A percentile compares a stretch with the other conserved stretches of the same genome.
phyloP scores from a whole-genome alignment of 2,888 invertebrate species.

The Oscheius myriophilus region DNA sequence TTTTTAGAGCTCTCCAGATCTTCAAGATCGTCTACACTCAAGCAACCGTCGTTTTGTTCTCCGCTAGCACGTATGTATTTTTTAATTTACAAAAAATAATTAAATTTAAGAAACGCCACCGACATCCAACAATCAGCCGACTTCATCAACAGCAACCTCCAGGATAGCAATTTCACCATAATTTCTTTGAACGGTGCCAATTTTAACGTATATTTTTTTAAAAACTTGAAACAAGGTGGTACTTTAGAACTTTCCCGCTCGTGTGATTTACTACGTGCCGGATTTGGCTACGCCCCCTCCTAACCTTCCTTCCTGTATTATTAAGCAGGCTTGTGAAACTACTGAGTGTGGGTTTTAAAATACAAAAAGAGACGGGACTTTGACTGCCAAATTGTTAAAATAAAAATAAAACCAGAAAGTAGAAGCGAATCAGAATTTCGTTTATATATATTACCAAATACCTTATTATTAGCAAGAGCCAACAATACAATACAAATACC shows the following conservation, averaged over 20 bases:
- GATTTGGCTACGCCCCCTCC: constrained; percentile 9
- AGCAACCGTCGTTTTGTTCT: neutral
- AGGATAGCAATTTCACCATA: constrained; percentile 4
- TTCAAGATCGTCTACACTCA: neutral
- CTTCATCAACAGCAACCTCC: constrained; percentile 6
- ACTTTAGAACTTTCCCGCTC: constrained; percentile 17
- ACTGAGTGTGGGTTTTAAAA: constrained; percentile 15
- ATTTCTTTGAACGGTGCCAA: constrained; percentile 14
- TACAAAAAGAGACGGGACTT: no score
- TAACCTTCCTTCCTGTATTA: constrained; percentile 22
- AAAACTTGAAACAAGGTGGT: neutral
- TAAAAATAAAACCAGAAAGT: no score
- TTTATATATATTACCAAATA: no score
- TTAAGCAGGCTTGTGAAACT: constrained; percentile 17
- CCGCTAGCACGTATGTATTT: constrained; percentile 7
- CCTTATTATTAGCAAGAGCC: no score
- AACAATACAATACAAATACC: no score
- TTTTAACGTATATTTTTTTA: neutral
- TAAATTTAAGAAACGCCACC: neutral
- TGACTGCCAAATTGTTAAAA: no score
- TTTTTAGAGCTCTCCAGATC: neutral
- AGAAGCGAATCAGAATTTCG: no score
- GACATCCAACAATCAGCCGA: constrained; percentile 9
- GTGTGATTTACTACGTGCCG: constrained; percentile 13
- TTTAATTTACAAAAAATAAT: neutral